Base-by-base conservation (phyloP, 2,113 vertebrate genomes). In the Oriolus oriolus region DNA sequence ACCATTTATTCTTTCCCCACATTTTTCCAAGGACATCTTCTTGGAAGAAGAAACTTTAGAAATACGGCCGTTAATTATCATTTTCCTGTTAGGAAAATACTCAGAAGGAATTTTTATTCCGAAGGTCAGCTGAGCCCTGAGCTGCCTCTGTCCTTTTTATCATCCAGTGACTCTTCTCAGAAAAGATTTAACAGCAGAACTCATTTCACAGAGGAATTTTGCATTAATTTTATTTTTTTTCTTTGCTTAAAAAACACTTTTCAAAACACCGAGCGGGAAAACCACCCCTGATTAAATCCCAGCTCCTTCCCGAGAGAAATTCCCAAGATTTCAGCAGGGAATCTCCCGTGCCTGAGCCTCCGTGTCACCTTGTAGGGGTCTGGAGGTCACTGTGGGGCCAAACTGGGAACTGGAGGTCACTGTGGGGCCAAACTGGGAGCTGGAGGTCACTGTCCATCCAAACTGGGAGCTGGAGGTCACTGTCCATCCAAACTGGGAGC, bases 171-270 rank as follows among this genome's bases (percentile, higher is more conserved):
- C 45, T 39, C 18, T 31, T 30, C 60, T 66, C 45, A 22, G 19
- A 3, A 47, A 59, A 64, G 49, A 45, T 49, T 49, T 10, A 21
- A 69, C 1, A 9, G 66, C 64, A 45, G 3, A 33, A 75, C 10
- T 30, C 8, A n/a, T 37, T 79, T 61, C 28, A 39, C 30, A 23
- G 70, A 52, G 75, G 53, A 74, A 45, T 44, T 41, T 57, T 42
- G 1, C 26, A 1, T 50, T 59, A 2, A 31, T 27, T 35, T 0
- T 0, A 12, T n/a, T 23, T 21, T 13, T 8, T 17, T 35, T n/a
- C n/a, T 60, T n/a, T 15, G 24, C 7, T 35, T 31, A 9, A 44
- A 45, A n/a, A 47, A 31, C 21, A 6, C 35, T 37, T 80, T 10
- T 7, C 56, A 39, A 73, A 57, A 28, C 41, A 37, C 28, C 23